phyloP scores from a whole-genome alignment of 1,140 invertebrate genomes.

The Drosophila auraria region DNA sequence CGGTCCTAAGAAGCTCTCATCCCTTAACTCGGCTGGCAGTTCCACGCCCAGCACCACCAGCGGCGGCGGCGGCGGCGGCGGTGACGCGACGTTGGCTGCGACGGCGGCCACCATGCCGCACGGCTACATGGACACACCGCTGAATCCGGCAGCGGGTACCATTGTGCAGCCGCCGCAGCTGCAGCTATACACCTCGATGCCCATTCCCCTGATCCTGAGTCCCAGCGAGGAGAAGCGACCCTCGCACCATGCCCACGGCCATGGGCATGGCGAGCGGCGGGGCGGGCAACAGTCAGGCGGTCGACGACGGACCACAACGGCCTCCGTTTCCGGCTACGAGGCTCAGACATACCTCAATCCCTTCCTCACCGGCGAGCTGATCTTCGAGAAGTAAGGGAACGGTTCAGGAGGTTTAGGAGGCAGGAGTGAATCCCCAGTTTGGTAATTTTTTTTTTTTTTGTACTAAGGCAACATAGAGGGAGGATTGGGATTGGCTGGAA shows the following conservation, averaged over 20 bases:
- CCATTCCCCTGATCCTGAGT: slow-evolving; percentile 78
- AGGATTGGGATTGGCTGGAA: neutral
- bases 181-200: slow-evolving; percentile 79
- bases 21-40: slow-evolving; percentile 11
- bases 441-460: slow-evolving; percentile 17
- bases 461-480: slow-evolving; percentile 8
- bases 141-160: slow-evolving; percentile 69
- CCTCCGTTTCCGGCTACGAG: slow-evolving; percentile 76
- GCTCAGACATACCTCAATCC: slow-evolving; percentile 82
- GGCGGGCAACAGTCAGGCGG: slow-evolving; percentile 45
- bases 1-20: slow-evolving; percentile 40
- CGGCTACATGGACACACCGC: slow-evolving; percentile 72
- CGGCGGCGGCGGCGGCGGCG: slow-evolving; percentile 20
- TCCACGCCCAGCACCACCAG: slow-evolving; percentile 36
- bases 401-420: neutral
- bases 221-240: slow-evolving; percentile 78
- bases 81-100: slow-evolving; percentile 25
- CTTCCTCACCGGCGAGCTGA: slow-evolving; percentile 79
- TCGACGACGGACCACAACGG: slow-evolving; percentile 67
- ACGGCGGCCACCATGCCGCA: slow-evolving; percentile 50
- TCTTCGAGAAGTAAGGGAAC: slow-evolving; percentile 78
- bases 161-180: slow-evolving; percentile 71
- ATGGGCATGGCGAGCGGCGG: slow-evolving; percentile 66
- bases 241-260: slow-evolving; percentile 61
- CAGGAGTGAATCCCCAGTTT: neutral